Base-by-base conservation (phyloP, 2,797 vertebrate species). In the Poecile montanus region DNA sequence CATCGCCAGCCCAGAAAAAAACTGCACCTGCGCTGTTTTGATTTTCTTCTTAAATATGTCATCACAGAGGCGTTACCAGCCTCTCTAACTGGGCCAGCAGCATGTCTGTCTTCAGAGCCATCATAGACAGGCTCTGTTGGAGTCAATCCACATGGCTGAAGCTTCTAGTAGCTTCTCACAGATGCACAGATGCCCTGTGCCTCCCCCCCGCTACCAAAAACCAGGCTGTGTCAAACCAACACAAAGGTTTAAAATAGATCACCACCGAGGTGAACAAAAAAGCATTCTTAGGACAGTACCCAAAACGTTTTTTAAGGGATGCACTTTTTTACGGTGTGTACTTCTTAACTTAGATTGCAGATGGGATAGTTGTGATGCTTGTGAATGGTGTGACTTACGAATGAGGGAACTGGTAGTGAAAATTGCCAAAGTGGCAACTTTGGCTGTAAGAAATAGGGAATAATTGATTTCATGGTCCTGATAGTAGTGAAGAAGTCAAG, bases 11-110 rank as follows among this genome's bases (percentile, higher is more conserved):
- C 16, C 42, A 42, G 42, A 42, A 42, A 42, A 42, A 73, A 36
- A 36, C 16, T 47, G 42, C 12, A 1, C 27, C 11, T 38, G 23
- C 0, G 2, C 7, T n/a, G 4, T 21, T 51, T 17, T 27, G 8
- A 22, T 62, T n/a, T 76, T 51, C 8, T 61, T 50, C 23, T 45
- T 51, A 10, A 42, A n/a, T 27, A 22, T 22, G 30, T 22, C 3
- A 51, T 62, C 23, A 42, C 30, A n/a, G 36, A 62, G 30, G 36
- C 3, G 3, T 42, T 51, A 21, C 14, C 14, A 11, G 3, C 8
- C 7, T n/a, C 36, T 62, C 23, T 29, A 29, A 51, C 5, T 8
- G 2, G 6, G 36, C 9, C 73, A 42, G 36, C 36, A 29, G 32
- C 19, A 23, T 11, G 32, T 19, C 16, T 20, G 11, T 16, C 12